phyloP scores from a whole-genome alignment of 2,888 invertebrate genomes.

The Agrilus cyanescens region DNA sequence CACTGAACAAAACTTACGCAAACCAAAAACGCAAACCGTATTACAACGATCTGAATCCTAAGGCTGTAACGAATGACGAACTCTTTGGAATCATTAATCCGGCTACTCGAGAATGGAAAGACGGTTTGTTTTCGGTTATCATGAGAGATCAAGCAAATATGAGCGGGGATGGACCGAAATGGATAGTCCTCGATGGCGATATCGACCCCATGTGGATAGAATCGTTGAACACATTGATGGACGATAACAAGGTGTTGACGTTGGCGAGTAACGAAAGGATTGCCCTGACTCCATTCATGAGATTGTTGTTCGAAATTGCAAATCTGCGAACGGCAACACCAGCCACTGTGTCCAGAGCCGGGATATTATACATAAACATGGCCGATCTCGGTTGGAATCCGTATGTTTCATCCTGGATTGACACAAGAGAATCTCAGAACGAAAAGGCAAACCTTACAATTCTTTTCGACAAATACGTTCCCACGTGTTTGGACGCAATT shows the following conservation, averaged over 20 bases:
- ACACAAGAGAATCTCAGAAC: conserved; percentile 55
- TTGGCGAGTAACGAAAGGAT: conserved; percentile 91
- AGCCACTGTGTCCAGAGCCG: conserved; percentile 89
- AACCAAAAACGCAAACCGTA: conserved; percentile 73
- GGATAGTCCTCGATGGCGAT: conserved; percentile 93
- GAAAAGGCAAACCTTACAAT: conserved; percentile 74
- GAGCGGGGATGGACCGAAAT: conserved; percentile 75
- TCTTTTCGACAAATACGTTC: conserved; percentile 89
- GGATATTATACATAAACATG: conserved; percentile 88
- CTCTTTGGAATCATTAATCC: conserved; percentile 91
- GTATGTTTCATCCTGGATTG: conserved; percentile 82
- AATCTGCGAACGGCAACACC: conserved; percentile 86
- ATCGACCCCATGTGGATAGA: conserved; percentile 99
- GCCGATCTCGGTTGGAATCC: conserved; percentile 93
- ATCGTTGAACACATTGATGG: conserved; percentile 92
- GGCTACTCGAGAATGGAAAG: conserved; percentile 85
- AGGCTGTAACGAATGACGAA: conserved; percentile 92
- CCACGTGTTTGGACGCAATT: conserved; percentile 63
- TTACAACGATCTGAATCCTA: conserved; percentile 87
- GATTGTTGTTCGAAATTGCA: conserved; percentile 87
- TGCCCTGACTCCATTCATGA: conserved; percentile 77
- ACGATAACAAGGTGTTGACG: conserved; percentile 91
- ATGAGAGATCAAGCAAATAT: conserved; percentile 91
- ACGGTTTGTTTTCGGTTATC: conserved; percentile 81
- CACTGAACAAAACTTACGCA: conserved; percentile 68